Evolutionary conservation across 1,140 invertebrate species (phyloP).

Genomic region (Zaprionus camerounensis): DNA sequence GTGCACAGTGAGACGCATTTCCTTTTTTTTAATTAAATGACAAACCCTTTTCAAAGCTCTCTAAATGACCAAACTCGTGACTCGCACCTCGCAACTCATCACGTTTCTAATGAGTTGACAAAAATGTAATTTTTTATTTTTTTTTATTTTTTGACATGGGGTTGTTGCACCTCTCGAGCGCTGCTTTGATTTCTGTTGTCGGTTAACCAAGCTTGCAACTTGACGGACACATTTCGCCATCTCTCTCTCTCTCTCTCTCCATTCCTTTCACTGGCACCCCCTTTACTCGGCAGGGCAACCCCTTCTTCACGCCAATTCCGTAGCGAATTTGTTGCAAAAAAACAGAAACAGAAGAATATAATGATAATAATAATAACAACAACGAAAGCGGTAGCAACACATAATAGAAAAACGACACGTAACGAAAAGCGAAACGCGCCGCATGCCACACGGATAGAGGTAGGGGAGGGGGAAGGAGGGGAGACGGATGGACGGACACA

Average conservation of each 20-base stretch:
- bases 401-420: slow-evolving; percentile 26
- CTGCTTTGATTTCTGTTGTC: slow-evolving; percentile 49
- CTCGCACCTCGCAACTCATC: slow-evolving; percentile 31
- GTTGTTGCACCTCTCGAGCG: slow-evolving; percentile 41
- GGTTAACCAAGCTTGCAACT: slow-evolving; percentile 41
- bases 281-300: slow-evolving; percentile 9
- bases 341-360: neutral
- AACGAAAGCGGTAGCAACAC: slow-evolving; percentile 10
- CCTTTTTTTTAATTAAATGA: slow-evolving; percentile 45
- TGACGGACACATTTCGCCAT: slow-evolving; percentile 24
- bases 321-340: slow-evolving; percentile 42
- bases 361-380: slow-evolving; percentile 20
- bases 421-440: slow-evolving; percentile 20
- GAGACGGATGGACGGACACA: slow-evolving; percentile 7
- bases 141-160: slow-evolving; percentile 30
- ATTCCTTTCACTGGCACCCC: too few species aligned
- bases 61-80: slow-evolving; percentile 23
- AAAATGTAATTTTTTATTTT: slow-evolving; percentile 52
- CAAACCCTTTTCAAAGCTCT: slow-evolving; percentile 52
- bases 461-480: too few species aligned
- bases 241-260: too few species aligned
- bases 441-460: neutral
- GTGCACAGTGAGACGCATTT: slow-evolving; percentile 9
- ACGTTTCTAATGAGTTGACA: slow-evolving; percentile 58
- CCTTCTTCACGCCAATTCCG: slow-evolving; percentile 19